Evolutionary conservation across 2,888 invertebrate genomes (phyloP), one percentile per base, ranked within the genome.

Genomic region (Muschampia plurimacula): DNA sequence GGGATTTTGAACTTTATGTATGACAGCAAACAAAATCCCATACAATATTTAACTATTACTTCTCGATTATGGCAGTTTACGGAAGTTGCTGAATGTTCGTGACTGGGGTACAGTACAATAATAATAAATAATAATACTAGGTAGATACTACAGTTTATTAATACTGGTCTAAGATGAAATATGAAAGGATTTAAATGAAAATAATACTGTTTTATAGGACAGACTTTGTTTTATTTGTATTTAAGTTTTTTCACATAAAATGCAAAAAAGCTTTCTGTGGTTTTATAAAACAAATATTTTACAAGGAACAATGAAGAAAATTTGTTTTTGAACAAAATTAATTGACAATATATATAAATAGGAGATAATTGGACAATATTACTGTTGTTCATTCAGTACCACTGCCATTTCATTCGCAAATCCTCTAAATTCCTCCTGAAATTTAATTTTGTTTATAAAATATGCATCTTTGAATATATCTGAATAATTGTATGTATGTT

Each of bases 351-450:
- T 28, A 28, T 13, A 2, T 13, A 13, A 36, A 22, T 22, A n/a
- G 36, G 8, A 52, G 12, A 57, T 57, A 28, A 28, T 3, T 57
- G 22, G 3, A 12, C 22, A 22, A 9, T 28, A 22, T 76, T 74
- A 75, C 72, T 67, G 69, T 55, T 74, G 73, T 69, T 78, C 76
- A 74, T 79, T 78, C 72, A 77, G 73, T 73, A 77, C 67, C 32
- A 69, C 36, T 66, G 74, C 80, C 36, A 84, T 78, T 77, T 86
- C 84, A 74, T 85, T 84, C 49, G 84, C 81, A 73, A 83, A 83
- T 41, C 82, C 81, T 71, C 75, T 76, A 71, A 86, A 81, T 55
- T 80, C 80, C 57, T 76, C 82, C 90, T 90, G 84, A 69, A 84
- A 86, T 63, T 74, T 15, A 72, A 32, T 62, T 59, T 60, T 46